Conservation (phyloP, 2,888 invertebrate genomes). For the Drosophila gaucha region DNA sequence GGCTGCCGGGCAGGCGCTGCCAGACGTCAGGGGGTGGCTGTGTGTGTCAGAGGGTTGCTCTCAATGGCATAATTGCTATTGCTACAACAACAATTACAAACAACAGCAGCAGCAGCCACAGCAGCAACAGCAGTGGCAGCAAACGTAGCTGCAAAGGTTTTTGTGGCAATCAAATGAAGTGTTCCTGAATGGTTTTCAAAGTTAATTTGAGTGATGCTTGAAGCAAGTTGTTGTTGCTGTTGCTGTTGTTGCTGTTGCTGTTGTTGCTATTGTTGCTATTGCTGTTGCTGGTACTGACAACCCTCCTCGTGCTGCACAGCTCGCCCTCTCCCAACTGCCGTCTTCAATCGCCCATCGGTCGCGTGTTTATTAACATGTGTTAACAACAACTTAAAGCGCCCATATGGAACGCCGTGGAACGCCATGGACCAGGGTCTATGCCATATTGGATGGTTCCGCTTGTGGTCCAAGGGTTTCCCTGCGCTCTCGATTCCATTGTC, state of each 20-base stretch:
- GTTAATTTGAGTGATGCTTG: conserved; percentile 84
- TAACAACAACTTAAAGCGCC: conserved; percentile 81
- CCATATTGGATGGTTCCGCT: conserved; percentile 46
- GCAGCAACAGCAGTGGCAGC: conserved; percentile 22
- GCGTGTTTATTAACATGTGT: conserved; percentile 81
- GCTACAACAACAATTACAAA: conserved; percentile 80
- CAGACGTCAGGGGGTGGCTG: conserved; percentile 9
- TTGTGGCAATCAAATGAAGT: conserved; percentile 83
- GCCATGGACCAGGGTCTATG: conserved; percentile 5
- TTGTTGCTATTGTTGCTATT: conserved; percentile 25
- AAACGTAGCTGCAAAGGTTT: conserved; percentile 56
- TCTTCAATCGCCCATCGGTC: conserved; percentile 41
- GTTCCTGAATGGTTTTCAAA: conserved; percentile 84
- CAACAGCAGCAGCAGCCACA: conserved; percentile 52
- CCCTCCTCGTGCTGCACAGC: conserved; percentile 40
- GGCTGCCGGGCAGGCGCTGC: conserved; percentile 57
- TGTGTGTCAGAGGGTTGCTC: conserved; percentile 44
- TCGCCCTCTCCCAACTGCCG: background rate
- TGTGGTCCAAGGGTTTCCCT: conserved; percentile 42
- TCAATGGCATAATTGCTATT: conserved; percentile 83
- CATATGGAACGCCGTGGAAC: conserved; percentile 60
- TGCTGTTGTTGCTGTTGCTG: conserved; percentile 49
- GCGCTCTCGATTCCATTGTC: conserved; percentile 40
- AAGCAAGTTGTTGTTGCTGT: conserved; percentile 39
- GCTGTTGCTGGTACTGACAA: conserved; percentile 72